These are phyloP conservation scores for Synergus laeviventris DNA, from an alignment of 2,888 invertebrate genomes.

Conservation along the genomic window DNA sequence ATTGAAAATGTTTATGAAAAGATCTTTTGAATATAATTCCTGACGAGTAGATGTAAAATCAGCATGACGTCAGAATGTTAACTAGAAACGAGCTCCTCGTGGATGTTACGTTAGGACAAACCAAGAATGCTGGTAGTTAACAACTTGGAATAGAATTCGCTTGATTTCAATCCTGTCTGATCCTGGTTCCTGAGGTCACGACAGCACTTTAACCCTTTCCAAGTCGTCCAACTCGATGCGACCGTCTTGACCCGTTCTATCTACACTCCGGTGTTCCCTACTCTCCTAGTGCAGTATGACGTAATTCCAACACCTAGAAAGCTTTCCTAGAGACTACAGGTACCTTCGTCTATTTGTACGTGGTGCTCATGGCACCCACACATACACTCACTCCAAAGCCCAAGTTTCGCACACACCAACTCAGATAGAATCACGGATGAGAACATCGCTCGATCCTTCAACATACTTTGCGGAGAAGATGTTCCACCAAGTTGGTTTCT, in stretches of 20 bases:
- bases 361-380: conserved; percentile 39
- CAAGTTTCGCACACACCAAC: conserved; percentile 23
- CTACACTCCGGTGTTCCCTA: conserved; percentile 62
- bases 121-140: conserved; percentile 31
- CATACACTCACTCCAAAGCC: conserved; percentile 10
- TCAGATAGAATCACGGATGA: conserved; percentile 42
- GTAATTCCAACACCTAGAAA: conserved; percentile 64
- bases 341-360: not conserved
- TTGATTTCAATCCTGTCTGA: conserved; percentile 38
- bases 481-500: conserved; percentile 53
- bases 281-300: conserved; percentile 62
- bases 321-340: conserved; percentile 56
- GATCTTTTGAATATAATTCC: not conserved
- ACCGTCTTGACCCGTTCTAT: conserved; percentile 68
- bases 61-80: conserved; percentile 26
- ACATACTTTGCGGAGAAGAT: conserved; percentile 65
- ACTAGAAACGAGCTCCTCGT: conserved; percentile 27
- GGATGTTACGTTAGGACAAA: conserved; percentile 27
- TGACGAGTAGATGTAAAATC: conserved; percentile 5
- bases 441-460: conserved; percentile 62
- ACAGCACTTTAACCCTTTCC: conserved; percentile 65
- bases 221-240: conserved; percentile 62
- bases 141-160: conserved; percentile 30
- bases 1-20: not conserved
- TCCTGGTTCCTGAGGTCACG: conserved; percentile 58